phyloP scores from a whole-genome alignment of 2,797 vertebrate species.

The Anguilla obscura region DNA sequence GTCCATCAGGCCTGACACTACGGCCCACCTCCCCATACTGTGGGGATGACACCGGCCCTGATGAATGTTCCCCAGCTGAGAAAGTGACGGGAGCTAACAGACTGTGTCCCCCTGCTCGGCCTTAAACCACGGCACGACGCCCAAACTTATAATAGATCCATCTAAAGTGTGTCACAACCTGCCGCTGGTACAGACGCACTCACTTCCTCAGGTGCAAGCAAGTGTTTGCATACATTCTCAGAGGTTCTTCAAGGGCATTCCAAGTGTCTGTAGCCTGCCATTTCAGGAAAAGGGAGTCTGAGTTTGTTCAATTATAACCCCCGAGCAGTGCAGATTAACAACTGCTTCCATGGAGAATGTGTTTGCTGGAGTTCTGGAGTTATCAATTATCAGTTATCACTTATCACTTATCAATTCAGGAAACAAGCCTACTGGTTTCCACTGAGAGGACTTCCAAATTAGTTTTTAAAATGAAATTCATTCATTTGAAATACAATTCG shows the following conservation, averaged over 20 bases:
- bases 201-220: background rate
- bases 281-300: background rate
- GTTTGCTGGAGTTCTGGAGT: background rate
- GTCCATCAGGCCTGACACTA: background rate
- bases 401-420: background rate
- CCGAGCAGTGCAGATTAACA: background rate
- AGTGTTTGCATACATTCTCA: background rate
- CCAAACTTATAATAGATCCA: conserved; percentile 21
- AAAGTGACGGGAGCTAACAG: conserved; percentile 14
- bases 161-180: conserved; percentile 5
- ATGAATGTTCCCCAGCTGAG: background rate
- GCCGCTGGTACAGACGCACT: background rate
- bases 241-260: background rate
- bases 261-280: background rate
- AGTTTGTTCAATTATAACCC: background rate
- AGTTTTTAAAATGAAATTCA: background rate
- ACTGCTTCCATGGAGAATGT: background rate
- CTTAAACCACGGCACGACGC: background rate
- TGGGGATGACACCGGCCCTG: background rate
- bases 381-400: background rate
- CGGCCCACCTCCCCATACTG: background rate
- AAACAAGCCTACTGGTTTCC: background rate
- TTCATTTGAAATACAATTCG: background rate
- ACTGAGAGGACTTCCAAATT: background rate
- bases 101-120: conserved; percentile 1